Conservation (phyloP, 1,140 invertebrate genomes). For the Leptopilina clavipes region DNA sequence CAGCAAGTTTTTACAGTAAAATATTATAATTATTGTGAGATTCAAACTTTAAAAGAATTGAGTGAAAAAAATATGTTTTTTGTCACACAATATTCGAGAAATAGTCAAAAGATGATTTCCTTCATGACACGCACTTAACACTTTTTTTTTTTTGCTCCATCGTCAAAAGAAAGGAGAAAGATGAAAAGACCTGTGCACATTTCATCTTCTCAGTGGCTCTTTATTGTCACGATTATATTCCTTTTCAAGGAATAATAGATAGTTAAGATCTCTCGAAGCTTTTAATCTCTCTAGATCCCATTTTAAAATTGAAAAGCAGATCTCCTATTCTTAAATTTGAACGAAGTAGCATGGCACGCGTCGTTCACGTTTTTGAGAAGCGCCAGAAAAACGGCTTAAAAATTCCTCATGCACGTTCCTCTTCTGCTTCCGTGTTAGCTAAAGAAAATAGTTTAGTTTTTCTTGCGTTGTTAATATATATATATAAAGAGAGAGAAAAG, state of each 20-base stretch:
- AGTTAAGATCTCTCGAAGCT: background rate
- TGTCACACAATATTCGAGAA: too few relatives aligned
- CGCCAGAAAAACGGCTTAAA: conserved; percentile 39
- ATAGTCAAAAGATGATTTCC: too few relatives aligned
- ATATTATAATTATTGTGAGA: too few relatives aligned
- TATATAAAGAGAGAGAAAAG: background rate
- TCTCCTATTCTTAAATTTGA: conserved; percentile 10
- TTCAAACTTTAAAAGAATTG: too few relatives aligned
- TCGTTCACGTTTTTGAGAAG: background rate
- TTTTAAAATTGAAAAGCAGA: conserved; percentile 24
- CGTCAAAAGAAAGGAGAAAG: background rate
- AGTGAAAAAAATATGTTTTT: too few relatives aligned
- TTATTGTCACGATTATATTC: conserved; percentile 3
- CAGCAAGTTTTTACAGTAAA: too few relatives aligned
- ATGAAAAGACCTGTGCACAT: background rate
- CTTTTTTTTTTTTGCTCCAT: background rate
- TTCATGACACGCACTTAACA: background rate
- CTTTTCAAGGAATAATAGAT: conserved; percentile 8
- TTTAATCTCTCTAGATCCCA: conserved; percentile 43
- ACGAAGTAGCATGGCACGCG: conserved; percentile 35
- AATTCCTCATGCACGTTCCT: conserved; percentile 4
- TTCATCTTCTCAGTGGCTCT: background rate
- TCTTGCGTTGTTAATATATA: background rate
- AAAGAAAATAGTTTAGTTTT: conserved; percentile 38
- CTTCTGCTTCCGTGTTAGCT: conserved; percentile 19